Conservation (phyloP, 1,140 invertebrate genomes). For the Camponotus floridanus region DNA sequence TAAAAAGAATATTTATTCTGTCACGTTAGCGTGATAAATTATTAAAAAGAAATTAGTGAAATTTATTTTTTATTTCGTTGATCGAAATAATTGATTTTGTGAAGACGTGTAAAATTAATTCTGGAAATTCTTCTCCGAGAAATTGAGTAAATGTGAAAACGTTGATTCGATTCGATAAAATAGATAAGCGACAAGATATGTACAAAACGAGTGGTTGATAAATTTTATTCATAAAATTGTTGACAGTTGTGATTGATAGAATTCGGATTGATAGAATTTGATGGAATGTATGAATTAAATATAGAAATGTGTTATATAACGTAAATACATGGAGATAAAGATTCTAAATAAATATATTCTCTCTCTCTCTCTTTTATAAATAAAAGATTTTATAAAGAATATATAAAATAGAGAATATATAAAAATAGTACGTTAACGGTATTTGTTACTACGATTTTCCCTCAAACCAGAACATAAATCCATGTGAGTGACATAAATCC, state of each 20-base stretch:
- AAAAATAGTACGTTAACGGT: background rate
- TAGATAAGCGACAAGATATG: background rate
- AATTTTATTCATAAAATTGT: background rate
- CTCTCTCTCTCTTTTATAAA: no score
- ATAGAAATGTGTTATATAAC: background rate
- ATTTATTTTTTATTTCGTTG: no score
- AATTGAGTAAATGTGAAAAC: no score
- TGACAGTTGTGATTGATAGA: background rate
- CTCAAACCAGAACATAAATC: background rate
- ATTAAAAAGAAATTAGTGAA: no score
- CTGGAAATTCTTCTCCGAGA: no score
- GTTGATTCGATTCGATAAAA: no score
- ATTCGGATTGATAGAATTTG: no score
- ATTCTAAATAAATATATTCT: no score
- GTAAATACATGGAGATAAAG: background rate
- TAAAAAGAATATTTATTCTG: no score
- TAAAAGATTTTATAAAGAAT: no score
- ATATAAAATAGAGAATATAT: background rate
- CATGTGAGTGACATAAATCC: slow-evolving; percentile 23
- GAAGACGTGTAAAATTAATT: background rate
- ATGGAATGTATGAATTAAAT: background rate
- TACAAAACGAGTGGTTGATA: background rate
- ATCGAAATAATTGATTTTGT: background rate
- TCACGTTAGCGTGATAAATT: no score
- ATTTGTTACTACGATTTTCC: background rate